A percentile compares a stretch with the other conserved stretches of the same genome.
These are phyloP conservation scores for Luehdorfia chinensis DNA, from an alignment of 1,140 invertebrate species.

Conservation along the genomic window DNA sequence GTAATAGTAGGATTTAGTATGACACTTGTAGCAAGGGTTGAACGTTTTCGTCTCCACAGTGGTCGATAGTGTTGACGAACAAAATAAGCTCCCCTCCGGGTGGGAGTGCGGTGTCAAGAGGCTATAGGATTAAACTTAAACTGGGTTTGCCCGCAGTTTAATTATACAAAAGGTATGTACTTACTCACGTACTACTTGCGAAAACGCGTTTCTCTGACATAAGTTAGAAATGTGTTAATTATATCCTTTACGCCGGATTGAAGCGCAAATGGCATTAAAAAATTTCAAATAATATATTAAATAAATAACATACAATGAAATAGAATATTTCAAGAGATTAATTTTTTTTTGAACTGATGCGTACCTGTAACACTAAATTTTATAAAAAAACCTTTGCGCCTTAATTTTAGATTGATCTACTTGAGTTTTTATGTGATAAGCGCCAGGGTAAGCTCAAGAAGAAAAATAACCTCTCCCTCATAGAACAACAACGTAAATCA, in stretches of 20 bases:
- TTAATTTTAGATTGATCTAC: no score
- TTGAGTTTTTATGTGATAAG: no score
- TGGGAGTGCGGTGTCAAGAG: conserved; percentile 72
- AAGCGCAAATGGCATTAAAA: conserved; percentile 60
- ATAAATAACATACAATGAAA: conserved; percentile 8
- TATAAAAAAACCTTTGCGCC: no score
- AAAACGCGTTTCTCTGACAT: conserved; percentile 57
- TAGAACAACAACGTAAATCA: no score
- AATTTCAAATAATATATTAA: conserved; percentile 47
- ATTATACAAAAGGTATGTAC: conserved; percentile 74
- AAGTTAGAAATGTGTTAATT: conserved; percentile 70
- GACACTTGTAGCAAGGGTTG: conserved; percentile 50
- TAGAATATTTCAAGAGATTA: neutral
- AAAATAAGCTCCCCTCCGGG: conserved; percentile 69
- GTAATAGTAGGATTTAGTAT: conserved; percentile 53
- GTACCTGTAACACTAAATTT: no score
- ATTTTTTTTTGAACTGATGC: neutral
- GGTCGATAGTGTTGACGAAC: conserved; percentile 75
- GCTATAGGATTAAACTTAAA: conserved; percentile 76
- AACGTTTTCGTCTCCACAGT: conserved; percentile 60
- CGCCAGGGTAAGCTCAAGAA: no score
- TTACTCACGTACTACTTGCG: conserved; percentile 55
- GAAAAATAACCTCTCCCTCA: no score
- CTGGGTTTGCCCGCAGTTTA: conserved; percentile 73
- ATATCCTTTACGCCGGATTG: conserved; percentile 53